Evolutionary conservation across 2,797 vertebrate genomes (phyloP).

Genomic region (Bovichtus diacanthus): DNA sequence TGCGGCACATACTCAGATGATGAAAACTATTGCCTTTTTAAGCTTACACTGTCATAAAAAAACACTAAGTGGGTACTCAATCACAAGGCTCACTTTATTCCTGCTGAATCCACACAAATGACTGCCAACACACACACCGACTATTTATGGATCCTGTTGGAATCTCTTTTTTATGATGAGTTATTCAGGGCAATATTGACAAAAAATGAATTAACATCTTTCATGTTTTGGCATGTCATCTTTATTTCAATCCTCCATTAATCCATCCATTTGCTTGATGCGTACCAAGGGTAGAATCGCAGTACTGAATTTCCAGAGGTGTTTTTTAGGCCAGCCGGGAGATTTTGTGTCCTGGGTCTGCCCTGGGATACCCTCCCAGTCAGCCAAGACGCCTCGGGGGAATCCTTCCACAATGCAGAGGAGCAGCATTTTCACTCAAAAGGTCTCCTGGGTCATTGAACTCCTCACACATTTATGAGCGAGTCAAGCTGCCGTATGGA

Average conservation of each 20-base stretch:
- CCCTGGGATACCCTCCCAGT: conserved; percentile 23
- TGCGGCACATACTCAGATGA: conserved; percentile 30
- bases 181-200: conserved; percentile 49
- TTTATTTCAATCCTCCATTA: conserved; percentile 23
- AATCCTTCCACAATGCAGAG: conserved; percentile 30
- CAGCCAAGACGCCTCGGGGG: conserved; percentile 17
- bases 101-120: conserved; percentile 49
- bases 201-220: conserved; percentile 49
- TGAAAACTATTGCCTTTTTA: conserved; percentile 50
- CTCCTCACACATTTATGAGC: conserved; percentile 14
- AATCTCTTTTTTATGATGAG: conserved; percentile 31
- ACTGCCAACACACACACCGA: conserved; percentile 30
- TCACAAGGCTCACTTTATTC: conserved; percentile 44
- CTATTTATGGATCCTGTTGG: conserved; percentile 28
- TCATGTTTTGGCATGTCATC: conserved; percentile 35
- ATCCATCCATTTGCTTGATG: conserved; percentile 21
- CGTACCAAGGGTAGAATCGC: not conserved
- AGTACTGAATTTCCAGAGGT: conserved; percentile 12
- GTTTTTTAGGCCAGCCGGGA: conserved; percentile 33
- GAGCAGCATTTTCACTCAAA: conserved; percentile 29
- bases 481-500: conserved; percentile 7
- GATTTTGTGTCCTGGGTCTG: conserved; percentile 13
- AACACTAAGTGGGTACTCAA: conserved; percentile 30
- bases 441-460: conserved; percentile 27
- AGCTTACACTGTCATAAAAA: conserved; percentile 45